phyloP scores from a whole-genome alignment of 2,888 invertebrate species.

The Rhorus exstirpatorius region DNA sequence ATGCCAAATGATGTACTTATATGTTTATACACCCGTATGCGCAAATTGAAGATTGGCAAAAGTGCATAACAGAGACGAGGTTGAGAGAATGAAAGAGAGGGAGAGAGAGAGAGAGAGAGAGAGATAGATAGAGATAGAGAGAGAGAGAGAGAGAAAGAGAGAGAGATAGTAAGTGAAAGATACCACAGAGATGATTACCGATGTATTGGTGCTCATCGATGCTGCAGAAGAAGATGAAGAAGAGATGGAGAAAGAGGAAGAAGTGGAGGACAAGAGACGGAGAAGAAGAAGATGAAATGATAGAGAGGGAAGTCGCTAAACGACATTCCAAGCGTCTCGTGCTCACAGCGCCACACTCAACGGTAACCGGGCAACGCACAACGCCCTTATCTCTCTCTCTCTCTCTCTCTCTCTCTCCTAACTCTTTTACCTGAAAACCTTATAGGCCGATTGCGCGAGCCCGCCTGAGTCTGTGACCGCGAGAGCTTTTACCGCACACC shows the following conservation, averaged over 20 bases:
- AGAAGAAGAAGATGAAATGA: conserved; percentile 55
- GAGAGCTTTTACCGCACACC: conserved; percentile 50
- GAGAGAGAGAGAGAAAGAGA: conserved; percentile 17
- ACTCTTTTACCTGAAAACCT: conserved; percentile 69
- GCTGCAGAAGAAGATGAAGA: conserved; percentile 44
- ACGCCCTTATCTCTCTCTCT: conserved; percentile 83
- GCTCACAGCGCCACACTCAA: conserved; percentile 84
- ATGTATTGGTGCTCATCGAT: conserved; percentile 25
- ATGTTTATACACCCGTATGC: conserved; percentile 42
- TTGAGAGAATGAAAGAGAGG: no score
- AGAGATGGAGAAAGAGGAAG: conserved; percentile 11
- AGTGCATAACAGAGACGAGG: conserved; percentile 17
- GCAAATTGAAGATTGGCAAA: conserved; percentile 27
- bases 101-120: neutral
- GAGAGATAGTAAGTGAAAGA: conserved; percentile 3
- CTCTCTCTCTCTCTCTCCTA: conserved; percentile 30
- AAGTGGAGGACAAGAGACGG: conserved; percentile 64
- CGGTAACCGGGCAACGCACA: conserved; percentile 85
- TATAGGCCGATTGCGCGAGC: conserved; percentile 41
- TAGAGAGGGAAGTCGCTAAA: conserved; percentile 85
- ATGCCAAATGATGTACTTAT: conserved; percentile 54
- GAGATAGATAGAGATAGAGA: neutral
- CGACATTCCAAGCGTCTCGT: conserved; percentile 84
- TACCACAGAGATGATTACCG: conserved; percentile 35
- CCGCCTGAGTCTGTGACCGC: conserved; percentile 15